A percentile compares a stretch with the other conserved stretches of the same genome.
Conservation (phyloP, 2,888 invertebrate species). For the Antitype chi region DNA sequence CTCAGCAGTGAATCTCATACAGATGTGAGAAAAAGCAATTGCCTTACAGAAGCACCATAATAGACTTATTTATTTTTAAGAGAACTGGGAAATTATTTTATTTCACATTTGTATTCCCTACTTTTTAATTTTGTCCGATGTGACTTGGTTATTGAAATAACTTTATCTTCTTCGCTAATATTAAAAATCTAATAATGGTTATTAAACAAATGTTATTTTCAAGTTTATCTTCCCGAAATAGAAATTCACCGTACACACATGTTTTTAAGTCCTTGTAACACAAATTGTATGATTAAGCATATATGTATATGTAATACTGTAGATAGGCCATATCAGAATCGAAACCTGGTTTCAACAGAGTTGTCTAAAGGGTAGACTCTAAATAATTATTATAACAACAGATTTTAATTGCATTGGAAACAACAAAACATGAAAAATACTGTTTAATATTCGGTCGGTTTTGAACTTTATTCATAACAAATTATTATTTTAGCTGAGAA, state of each 20-base stretch:
- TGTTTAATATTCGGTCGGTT: background rate
- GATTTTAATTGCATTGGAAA: background rate
- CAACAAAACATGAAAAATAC: background rate
- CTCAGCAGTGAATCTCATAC: too few relatives aligned
- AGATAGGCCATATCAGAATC: too few relatives aligned
- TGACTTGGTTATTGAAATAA: background rate
- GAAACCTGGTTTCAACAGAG: too few relatives aligned
- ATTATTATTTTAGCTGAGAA: background rate
- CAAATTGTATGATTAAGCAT: background rate
- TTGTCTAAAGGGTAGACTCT: too few relatives aligned
- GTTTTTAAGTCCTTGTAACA: background rate
- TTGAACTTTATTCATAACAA: background rate
- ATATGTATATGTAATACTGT: too few relatives aligned
- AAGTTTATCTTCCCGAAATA: conserved; percentile 10
- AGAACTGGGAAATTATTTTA: background rate
- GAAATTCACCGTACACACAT: background rate
- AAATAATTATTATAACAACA: too few relatives aligned
- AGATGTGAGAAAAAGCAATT: too few relatives aligned
- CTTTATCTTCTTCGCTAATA: background rate
- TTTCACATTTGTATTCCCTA: background rate
- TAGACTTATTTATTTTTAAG: too few relatives aligned
- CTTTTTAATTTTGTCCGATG: background rate
- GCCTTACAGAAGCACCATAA: background rate
- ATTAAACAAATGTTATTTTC: background rate
- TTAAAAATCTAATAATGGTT: conserved; percentile 22